Evolutionary conservation across 1,140 invertebrate genomes (phyloP), one percentile per base, ranked within the genome.

Genomic region (Diorhabda carinulata): DNA sequence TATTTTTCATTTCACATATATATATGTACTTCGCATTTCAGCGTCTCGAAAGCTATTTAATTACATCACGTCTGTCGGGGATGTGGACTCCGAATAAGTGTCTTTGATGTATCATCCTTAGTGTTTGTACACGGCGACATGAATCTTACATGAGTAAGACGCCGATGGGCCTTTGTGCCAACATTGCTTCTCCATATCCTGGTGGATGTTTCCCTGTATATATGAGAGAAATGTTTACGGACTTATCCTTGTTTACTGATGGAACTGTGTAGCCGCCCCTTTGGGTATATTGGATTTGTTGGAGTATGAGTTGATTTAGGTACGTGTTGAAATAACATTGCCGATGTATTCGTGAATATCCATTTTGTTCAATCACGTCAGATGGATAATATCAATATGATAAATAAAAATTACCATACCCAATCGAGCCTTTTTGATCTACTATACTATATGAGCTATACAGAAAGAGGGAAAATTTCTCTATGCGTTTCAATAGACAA

Each of bases 21-120:
- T 25, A 25, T 25, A 25, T 25, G 2, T 25, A 25, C 25, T 25
- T 25, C 25, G 25, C 25, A 25, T 25, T 25, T 25, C 25, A 25
- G 63, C 63, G 63, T 64, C 8, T 43, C 67, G 56, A 58, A 52
- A 52, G 47, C 67, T 42, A 42, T 62, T 62, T 68, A 64, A 68
- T 68, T 68, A 52, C 67, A 63, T 68, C 67, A 56, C 60, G 66
- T 67, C 61, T 68, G 52, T 68, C 61, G 57, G 43, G 43, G 44
- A 64, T 57, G 40, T 57, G 45, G 47, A 42, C 45, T 25, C 43
- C 41, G 25, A 42, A 25, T 25, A 25, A 45, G 57, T 68, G 67
- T 68, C 67, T 68, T 64, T 68, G 67, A 68, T 64, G 63, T 68
- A 57, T 68, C 67, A 61, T 60, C 67, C 67, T 58, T 68, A 60